phyloP scores from a whole-genome alignment of 2,113 vertebrate genomes.

The Muntiacus reevesi region DNA sequence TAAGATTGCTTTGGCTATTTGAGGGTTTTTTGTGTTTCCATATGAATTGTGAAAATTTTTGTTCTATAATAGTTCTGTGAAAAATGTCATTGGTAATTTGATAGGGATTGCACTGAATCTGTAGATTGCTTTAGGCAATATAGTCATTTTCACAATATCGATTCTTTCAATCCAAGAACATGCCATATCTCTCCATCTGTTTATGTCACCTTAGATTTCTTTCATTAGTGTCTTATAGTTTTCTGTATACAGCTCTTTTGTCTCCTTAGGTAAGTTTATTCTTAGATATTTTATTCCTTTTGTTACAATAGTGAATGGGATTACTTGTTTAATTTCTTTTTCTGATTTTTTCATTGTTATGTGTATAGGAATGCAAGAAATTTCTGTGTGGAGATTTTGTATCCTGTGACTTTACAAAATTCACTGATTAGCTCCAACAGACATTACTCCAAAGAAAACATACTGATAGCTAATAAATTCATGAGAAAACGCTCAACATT shows the following conservation, averaged over 20 bases:
- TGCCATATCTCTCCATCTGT: background rate
- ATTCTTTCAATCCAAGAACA: background rate
- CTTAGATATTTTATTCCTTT: background rate
- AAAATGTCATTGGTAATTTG: background rate
- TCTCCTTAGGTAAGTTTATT: background rate
- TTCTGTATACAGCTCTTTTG: background rate
- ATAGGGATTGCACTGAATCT: background rate
- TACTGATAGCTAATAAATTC: background rate
- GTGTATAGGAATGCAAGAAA: background rate
- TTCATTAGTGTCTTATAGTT: background rate
- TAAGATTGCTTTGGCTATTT: background rate
- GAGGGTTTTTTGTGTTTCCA: background rate
- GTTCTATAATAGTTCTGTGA: background rate
- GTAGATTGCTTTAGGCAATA: background rate
- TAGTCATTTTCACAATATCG: background rate
- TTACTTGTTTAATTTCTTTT: background rate
- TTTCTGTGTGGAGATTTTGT: background rate
- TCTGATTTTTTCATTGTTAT: background rate
- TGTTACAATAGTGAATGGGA: background rate
- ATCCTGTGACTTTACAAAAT: background rate
- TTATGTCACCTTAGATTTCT: background rate
- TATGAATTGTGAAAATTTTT: background rate
- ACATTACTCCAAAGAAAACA: background rate
- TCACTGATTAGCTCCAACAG: background rate
- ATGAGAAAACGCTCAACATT: background rate